Evolutionary conservation across 1,140 invertebrate genomes (phyloP), one percentile per base, ranked within the genome.

Genomic region (Sycobia sp.): DNA sequence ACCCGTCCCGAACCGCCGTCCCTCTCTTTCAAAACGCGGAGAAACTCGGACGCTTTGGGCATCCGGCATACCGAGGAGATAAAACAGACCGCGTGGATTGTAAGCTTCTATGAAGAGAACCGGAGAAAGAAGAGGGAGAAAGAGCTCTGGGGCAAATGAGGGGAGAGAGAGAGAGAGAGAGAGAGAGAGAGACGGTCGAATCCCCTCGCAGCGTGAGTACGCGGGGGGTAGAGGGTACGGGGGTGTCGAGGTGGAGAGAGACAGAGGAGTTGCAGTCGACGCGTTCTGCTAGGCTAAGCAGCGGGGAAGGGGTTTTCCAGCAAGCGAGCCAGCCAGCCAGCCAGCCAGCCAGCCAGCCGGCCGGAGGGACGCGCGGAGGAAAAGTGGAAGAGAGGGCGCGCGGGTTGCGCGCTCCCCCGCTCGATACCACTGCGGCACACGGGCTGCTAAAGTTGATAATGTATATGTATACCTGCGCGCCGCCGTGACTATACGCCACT

Each of bases 371-470:
- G n/a, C n/a, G n/a, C n/a, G n/a, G n/a, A 62, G 41, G 66, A 43
- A 54, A 71, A 69, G 70, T 67, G 66, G 68, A 70, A 68, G 69
- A 73, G 76, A 70, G 75, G 73, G 73, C 77, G 66, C 57, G 47
- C 36, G n/a, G n/a, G n/a, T n/a, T n/a, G n/a, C n/a, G n/a, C n/a
- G n/a, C n/a, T n/a, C n/a, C n/a, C 70, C 69, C 79, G 79, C 77
- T 80, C 79, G 77, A 81, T 81, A 81, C 76, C 79, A 80, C 79
- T 81, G 79, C 79, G 79, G 78, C 78, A 80, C 71, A 67, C n/a
- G n/a, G n/a, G n/a, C n/a, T n/a, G 75, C 77, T 73, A 75, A 80
- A 80, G 77, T 80, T 72, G 72, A 76, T 73, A 73, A 69, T 51
- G n/a, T 56, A 39, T 50, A 58, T 50, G 18, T 34, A 23, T 23